Base-by-base conservation (phyloP, 2,888 invertebrate species). In the Macroteleia sp. region DNA sequence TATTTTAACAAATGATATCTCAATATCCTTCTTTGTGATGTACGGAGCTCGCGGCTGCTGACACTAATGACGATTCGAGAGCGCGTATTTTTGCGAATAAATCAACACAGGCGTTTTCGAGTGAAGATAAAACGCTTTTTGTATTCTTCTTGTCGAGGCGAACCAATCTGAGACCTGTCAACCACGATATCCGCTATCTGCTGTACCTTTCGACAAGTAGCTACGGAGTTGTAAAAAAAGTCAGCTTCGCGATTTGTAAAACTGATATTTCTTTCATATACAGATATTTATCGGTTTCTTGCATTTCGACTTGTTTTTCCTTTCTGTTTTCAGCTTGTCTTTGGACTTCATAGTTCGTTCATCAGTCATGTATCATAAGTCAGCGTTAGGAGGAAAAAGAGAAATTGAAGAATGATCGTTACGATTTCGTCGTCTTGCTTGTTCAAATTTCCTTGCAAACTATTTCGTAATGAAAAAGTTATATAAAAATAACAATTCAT, bases 31-130 rank as follows among this genome's bases (percentile, higher is more conserved):
- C 50, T 69, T 73, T 70, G 56, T 57, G 77, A 79, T 69, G 77
- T 36, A 71, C 82, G 79, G 79, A 82, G 78, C 83, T 76, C 78
- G 81, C 79, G 75, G 20, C 56, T 79, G 69, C 73, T 77, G 85
- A 81, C 81, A 81, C 79, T 78, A 77, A 84, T 82, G 77, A 79
- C 76, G 66, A 75, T 59, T 64, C 79, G 64, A 75, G 75, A 67
- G 57, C 46, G 52, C 17, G 50, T 54, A 57, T 59, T 70, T 70
- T 70, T 48, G 48, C 64, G 56, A 75, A 81, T 81, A 80, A 81
- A 80, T 80, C 81, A 80, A 70, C 76, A 57, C 70, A 50, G 50
- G 36, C 76, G 57, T 32, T 56, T 36, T 12, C 50, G 39, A 32
- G 75, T 46, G 42, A 50, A 70, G 71, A 77, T 77, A 77, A 66